Base-by-base conservation (phyloP, 2,888 invertebrate species). In the Alsophila aescularia region DNA sequence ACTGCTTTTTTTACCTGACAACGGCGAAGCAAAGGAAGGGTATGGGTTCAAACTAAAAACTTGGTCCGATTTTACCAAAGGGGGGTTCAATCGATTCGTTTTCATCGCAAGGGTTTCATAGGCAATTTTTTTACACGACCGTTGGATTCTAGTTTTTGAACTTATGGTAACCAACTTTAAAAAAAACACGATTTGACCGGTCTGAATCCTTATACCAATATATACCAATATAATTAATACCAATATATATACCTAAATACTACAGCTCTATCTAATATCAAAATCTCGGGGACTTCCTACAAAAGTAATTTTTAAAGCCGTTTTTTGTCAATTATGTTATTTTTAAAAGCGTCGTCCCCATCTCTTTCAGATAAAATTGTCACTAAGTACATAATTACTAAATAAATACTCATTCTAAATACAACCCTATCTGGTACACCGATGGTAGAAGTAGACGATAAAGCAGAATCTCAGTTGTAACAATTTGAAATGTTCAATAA, bases 331-430 rank as follows among this genome's bases (percentile, higher is more conserved):
- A 68, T 66, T 67, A 58, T 52, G 63, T 67, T 58, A 60, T 58
- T 39, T 52, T 60, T 62, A 67, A 57, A 65, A 62, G 59, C 62
- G 59, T 48, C 44, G 55, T 67, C 72, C 70, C 69, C 70, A 39
- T 64, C 21, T 41, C 42, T 21, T 15, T 37, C 54, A 60, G 62
- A 61, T 68, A 72, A 66, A 69, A 66, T 59, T 53, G 41, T 72
- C 57, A 58, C 77, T 81, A 81, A 69, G 62, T 41, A 63, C 40
- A 12, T 52, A 36, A 69, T 72, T 69, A 64, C 77, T 78, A 80
- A 81, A 82, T 86, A 86, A 85, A 85, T 86, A 87, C 76, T 58
- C 44, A 79, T 70, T 76, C 81, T 85, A 83, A 80, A 79, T 81
- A 81, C 78, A 81, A 78, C 71, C 77, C 73, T 77, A 78, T 75